Base-by-base conservation (phyloP, 2,888 invertebrate species). In the Scaptomyza caliginosa region DNA sequence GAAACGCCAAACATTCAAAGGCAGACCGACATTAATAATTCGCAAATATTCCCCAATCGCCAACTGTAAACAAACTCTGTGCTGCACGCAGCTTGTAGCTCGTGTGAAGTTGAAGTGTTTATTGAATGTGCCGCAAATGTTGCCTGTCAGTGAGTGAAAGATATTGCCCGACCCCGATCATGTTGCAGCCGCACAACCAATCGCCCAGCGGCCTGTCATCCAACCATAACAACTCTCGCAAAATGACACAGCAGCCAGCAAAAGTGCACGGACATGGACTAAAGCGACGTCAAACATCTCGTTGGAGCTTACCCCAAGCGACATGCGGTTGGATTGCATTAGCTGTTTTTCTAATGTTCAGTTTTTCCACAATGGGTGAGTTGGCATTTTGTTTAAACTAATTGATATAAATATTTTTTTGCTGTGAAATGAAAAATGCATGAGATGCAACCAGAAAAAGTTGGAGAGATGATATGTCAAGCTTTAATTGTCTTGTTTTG, bases 71-170 rank as follows among this genome's bases (percentile, higher is more conserved):
- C 60, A 57, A 28, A 50, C 49, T 45, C 48, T 40, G 24, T 62
- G 32, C 32, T 13, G 32, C 7, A 17, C 45, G 11, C 19, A 30
- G 39, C 51, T 16, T 21, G 43, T 38, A 60, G 48, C 48, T 60
- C 65, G 74, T 63, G 83, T 72, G 66, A 71, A 71, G 60, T 70
- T 83, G 81, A 86, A 82, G 86, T 82, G 81, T 86, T 82, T 81
- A 81, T 83, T 83, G 69, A 83, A 86, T 74, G 67, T 38, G 77
- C 67, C 62, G 59, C 80, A 73, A 85, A 82, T 79, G 86, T 62
- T 64, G 71, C 71, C 40, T 36, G 54, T 52, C 46, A 58, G 51
- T 42, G 17, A 48, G 46, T 74, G 36, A 76, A 43, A 62, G 58
- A 60, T 42, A 63, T 65, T 59, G 46, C 52, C 42, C 70, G 21